Conservation (phyloP, 92 coral and sea anemone species). For the Heteractis magnifica region DNA sequence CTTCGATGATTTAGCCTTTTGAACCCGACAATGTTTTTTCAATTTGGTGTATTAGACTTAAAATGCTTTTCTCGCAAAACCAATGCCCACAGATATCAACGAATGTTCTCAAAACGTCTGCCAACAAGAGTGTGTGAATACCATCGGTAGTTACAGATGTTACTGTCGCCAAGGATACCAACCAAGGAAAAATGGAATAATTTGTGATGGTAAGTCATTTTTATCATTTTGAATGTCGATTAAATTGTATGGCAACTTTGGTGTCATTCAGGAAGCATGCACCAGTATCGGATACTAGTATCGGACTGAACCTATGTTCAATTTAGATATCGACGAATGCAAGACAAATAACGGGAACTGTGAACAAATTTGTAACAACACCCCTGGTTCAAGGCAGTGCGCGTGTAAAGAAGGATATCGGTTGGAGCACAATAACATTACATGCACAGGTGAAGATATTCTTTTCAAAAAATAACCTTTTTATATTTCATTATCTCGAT, state of each 20-base stretch:
- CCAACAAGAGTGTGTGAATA: slow-evolving; percentile 79
- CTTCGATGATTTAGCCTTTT: too few species aligned
- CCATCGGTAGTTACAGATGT: slow-evolving; percentile 79
- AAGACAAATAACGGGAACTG: slow-evolving; percentile 37
- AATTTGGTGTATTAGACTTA: not conserved
- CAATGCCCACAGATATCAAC: slow-evolving; percentile 52
- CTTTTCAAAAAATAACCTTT: not conserved
- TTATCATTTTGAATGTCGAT: not conserved
- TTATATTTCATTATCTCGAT: not conserved
- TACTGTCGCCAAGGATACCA: slow-evolving; percentile 72
- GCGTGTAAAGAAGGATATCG: slow-evolving; percentile 54
- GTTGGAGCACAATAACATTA: slow-evolving; percentile 33
- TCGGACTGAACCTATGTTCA: not conserved
- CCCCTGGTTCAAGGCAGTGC: slow-evolving; percentile 53
- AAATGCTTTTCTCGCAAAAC: not conserved
- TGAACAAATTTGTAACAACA: slow-evolving; percentile 57
- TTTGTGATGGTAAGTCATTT: slow-evolving; percentile 58
- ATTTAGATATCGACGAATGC: slow-evolving; percentile 65
- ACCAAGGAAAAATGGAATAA: slow-evolving; percentile 46
- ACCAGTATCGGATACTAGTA: not conserved
- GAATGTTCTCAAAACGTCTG: slow-evolving; percentile 70
- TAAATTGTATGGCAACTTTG: too few species aligned
- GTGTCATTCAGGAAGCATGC: not conserved
- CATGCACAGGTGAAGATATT: slow-evolving; percentile 50
- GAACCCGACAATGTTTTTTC: too few species aligned